These are phyloP conservation scores for Sardinella longiceps DNA, from an alignment of 2,797 vertebrate species.

Conservation along the genomic window DNA sequence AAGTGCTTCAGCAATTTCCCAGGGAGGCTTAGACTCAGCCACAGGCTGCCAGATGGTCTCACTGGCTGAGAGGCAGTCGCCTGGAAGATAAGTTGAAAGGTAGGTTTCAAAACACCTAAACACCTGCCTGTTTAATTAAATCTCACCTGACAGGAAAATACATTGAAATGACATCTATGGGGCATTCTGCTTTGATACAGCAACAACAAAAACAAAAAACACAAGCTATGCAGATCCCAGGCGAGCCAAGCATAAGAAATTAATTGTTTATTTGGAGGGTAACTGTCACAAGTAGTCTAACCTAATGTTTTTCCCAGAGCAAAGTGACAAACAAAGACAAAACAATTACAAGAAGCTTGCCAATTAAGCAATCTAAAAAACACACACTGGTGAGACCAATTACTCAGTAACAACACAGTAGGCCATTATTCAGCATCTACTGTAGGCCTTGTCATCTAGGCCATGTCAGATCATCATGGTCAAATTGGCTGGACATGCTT, in stretches of 20 bases:
- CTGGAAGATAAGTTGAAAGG: neutral
- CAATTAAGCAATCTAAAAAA: neutral
- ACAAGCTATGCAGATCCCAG: slow-evolving; percentile 54
- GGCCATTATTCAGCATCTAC: neutral
- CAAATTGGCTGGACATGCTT: neutral
- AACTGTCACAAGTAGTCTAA: slow-evolving; percentile 58
- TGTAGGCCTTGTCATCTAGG: neutral
- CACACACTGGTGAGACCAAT: neutral
- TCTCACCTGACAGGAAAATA: slow-evolving; percentile 44
- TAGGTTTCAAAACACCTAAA: slow-evolving; percentile 1
- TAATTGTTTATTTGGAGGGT: slow-evolving; percentile 60
- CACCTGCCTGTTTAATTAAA: slow-evolving; percentile 63
- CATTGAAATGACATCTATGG: slow-evolving; percentile 49
- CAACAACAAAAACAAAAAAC: slow-evolving; percentile 67
- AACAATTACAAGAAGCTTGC: slow-evolving; percentile 18
- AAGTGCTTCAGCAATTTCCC: neutral
- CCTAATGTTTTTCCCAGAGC: slow-evolving; percentile 43
- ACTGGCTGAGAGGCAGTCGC: neutral
- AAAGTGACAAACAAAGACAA: slow-evolving; percentile 22
- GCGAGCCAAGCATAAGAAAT: slow-evolving; percentile 49
- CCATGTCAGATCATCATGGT: neutral
- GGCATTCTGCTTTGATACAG: slow-evolving; percentile 40
- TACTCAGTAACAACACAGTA: neutral
- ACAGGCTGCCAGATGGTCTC: neutral
- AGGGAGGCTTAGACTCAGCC: neutral